Percentiles rank a stretch among this genome's conserved stretches.
phyloP scores from a whole-genome alignment of 2,797 vertebrate species.

The Notamacropus eugenii region DNA sequence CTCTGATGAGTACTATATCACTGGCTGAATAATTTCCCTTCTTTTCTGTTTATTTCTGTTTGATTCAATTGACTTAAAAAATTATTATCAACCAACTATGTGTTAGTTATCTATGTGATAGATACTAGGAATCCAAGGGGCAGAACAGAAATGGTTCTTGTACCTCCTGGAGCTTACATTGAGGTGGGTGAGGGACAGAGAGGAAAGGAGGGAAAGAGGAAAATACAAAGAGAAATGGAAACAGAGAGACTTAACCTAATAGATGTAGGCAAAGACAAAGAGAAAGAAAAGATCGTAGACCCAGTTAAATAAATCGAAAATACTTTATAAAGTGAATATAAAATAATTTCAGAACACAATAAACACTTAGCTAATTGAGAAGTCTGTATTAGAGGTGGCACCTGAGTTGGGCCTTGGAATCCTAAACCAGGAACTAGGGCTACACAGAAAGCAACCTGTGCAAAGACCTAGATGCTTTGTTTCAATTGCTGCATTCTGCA shows the following conservation, averaged over 20 bases:
- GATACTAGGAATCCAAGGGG: background rate
- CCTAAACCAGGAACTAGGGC: background rate
- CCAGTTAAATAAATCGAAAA: background rate
- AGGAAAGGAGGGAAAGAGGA: background rate
- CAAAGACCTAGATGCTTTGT: background rate
- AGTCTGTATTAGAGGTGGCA: background rate
- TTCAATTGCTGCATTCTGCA: background rate
- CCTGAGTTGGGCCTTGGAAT: background rate
- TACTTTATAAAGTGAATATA: background rate
- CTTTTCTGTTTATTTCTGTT: background rate
- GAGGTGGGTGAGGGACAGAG: background rate
- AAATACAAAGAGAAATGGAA: background rate
- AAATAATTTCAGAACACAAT: background rate
- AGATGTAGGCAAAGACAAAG: background rate
- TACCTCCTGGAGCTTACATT: background rate
- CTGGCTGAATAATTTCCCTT: slow-evolving; percentile 9
- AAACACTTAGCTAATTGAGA: background rate
- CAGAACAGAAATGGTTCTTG: background rate
- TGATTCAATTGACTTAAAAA: background rate
- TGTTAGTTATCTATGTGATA: background rate
- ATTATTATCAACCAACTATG: background rate
- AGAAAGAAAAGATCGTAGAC: background rate
- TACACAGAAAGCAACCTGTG: background rate
- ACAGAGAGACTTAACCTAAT: background rate
- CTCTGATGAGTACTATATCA: background rate